Evolutionary conservation across 37 sponge, comb jelly and placozoan species (phyloP), one percentile per base, ranked within the genome.

Genomic region (Hexactinellida sp.): DNA sequence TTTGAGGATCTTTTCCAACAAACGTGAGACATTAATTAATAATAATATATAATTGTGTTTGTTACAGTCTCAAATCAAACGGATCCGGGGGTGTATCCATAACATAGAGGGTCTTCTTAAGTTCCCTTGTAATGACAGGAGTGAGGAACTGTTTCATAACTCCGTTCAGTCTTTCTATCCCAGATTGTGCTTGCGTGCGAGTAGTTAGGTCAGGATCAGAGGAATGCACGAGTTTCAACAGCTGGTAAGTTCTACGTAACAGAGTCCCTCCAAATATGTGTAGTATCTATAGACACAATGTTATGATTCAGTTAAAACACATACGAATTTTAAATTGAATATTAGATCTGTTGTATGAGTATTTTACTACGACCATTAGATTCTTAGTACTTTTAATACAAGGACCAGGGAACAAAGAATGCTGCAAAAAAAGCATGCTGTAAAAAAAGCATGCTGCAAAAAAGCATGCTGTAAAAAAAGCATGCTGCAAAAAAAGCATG

Each of bases 41-140:
- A n/a, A n/a, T n/a, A n/a, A n/a, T n/a, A n/a, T n/a, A n/a, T n/a
- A n/a, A n/a, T n/a, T n/a, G n/a, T n/a, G n/a, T n/a, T n/a, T n/a
- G n/a, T n/a, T n/a, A n/a, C n/a, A n/a, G n/a, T n/a, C 47, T 63
- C 76, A 7, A 63, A 63, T 63, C 76, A 28, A 63, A 63, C 34
- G 34, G 32, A 63, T 63, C 76, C 5, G 76, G 76, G 5, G 76
- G 84, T 55, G 71, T 55, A 55, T 54, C 37, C 10, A 89, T 37
- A 13, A 95, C 55, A 37, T 87, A 82, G n/a, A 95, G 89, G 38
- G 91, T 92, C 89, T 95, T 95, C 24, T 37, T 84, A 19, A 88
- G 71, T 41, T 32, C 51, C 0, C 34, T 47, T 19, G 38, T 36
- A 24, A 86, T 84, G 32, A 71, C 36, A 3, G 92, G 90, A 76